These are phyloP conservation scores for Campoletis sonorensis DNA, from an alignment of 1,140 invertebrate genomes.

Conservation along the genomic window DNA sequence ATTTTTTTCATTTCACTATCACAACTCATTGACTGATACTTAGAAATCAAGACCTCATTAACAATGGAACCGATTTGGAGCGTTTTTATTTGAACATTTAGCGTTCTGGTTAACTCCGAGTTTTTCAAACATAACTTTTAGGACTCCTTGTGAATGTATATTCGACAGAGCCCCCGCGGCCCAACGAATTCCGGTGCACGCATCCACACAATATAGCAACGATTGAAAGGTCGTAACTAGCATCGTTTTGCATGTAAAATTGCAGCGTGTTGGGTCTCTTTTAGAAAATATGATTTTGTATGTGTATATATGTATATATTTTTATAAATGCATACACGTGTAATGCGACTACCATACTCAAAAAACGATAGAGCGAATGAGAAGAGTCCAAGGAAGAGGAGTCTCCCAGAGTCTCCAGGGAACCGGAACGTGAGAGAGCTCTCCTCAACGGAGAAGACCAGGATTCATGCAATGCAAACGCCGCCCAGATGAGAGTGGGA, in stretches of 20 bases:
- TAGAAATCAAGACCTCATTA: too few species aligned
- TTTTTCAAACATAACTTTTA: too few species aligned
- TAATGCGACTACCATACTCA: neutral
- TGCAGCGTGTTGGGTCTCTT: neutral
- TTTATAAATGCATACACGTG: too few species aligned
- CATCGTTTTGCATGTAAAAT: neutral
- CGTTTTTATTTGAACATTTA: too few species aligned
- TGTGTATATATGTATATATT: too few species aligned
- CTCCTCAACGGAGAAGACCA: conserved; percentile 12
- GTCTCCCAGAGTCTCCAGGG: conserved; percentile 25
- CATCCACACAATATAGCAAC: neutral
- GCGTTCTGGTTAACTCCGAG: too few species aligned
- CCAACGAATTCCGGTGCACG: conserved; percentile 37
- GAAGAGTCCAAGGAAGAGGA: neutral
- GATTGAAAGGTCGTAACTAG: neutral
- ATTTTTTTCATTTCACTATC: too few species aligned
- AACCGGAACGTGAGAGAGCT: conserved; percentile 40
- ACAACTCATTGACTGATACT: too few species aligned
- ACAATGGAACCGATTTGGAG: too few species aligned
- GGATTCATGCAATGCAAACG: conserved; percentile 24
- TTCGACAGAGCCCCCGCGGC: conserved; percentile 8
- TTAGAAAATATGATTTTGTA: neutral
- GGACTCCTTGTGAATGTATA: neutral
- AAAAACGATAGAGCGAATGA: neutral
- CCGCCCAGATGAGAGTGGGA: conserved; percentile 44